Evolutionary conservation across 2,888 invertebrate genomes (phyloP), one percentile per base, ranked within the genome.

Genomic region (Melikaiella ostensackeni): DNA sequence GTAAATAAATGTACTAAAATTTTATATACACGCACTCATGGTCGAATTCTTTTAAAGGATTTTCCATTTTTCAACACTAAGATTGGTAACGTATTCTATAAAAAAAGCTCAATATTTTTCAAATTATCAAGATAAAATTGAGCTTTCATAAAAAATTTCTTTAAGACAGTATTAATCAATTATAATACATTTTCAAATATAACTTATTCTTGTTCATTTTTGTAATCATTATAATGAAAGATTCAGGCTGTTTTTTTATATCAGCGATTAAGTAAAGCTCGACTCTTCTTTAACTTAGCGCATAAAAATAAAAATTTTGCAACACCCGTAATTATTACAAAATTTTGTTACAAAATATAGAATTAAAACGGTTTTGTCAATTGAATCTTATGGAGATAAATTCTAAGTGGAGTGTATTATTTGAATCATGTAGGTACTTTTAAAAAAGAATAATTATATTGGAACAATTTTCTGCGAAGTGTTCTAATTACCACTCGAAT

Each of bases 1-100:
- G 27, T 19, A 27, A 66, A 38, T 19, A 50, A 70, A 11, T 50
- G 8, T 27, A 70, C n/a, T 50, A 42, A 64, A 66, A 46, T 70
- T 30, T 5, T 33, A 21, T 38, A 24, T 38, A 35, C 13, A 24
- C 1, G 21, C 38, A 38, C 21, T 59, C 24, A 59, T 27, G 27
- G 13, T 27, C n/a, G 2, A 55, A 55, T 55, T 55, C 13, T 59
- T 6, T 59, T 27, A 13, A 59, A 27, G 59, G 27, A 27, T 59
- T 16, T 11, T 6, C 13, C 24, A 7, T 27, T 24, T 59, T 24
- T 57, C 1, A 57, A 57, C 24, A 57, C 57, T 24, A 0, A 24
- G 13, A 55, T 57, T 11, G 24, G 24, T 57, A 57, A 57, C 24
- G 24, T 13, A 24, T 13, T 13, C 4, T 57, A 16, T 59, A 27